A percentile compares a stretch with the other conserved stretches of the same genome.
These are phyloP conservation scores for Oryzias woworae DNA, from an alignment of 2,113 vertebrate species.

Conservation along the genomic window DNA sequence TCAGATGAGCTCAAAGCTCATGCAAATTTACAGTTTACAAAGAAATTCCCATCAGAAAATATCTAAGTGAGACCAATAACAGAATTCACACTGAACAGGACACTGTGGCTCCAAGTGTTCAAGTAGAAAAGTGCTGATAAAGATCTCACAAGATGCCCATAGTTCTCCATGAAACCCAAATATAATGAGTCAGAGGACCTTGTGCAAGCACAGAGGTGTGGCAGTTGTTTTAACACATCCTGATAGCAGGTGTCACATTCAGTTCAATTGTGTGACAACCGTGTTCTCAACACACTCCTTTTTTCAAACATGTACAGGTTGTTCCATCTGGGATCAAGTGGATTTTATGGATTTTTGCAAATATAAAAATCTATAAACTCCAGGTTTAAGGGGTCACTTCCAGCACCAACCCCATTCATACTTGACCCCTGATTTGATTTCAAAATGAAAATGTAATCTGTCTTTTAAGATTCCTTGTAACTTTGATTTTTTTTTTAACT, in stretches of 20 bases:
- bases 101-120: conserved; percentile 36
- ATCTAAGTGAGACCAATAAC: conserved; percentile 5
- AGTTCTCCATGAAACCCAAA: conserved; percentile 66
- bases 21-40: conserved; percentile 6
- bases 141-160: conserved; percentile 39
- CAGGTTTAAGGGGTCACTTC: too few species aligned
- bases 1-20: neutral
- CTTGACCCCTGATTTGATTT: too few species aligned
- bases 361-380: neutral
- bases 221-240: conserved; percentile 5
- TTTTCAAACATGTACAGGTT: conserved; percentile 9
- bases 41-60: conserved; percentile 2
- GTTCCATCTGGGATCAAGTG: conserved; percentile 24
- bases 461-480: too few species aligned
- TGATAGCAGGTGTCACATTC: conserved; percentile 10
- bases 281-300: neutral
- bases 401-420: too few species aligned
- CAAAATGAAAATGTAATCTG: too few species aligned
- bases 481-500: too few species aligned
- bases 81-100: conserved; percentile 1
- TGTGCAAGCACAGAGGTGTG: conserved; percentile 9
- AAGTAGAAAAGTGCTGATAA: conserved; percentile 34
- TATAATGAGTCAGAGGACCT: conserved; percentile 58
- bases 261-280: neutral
- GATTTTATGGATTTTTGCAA: conserved; percentile 45